phyloP scores from a whole-genome alignment of 2,888 invertebrate species.

The Lycia hirtaria region DNA sequence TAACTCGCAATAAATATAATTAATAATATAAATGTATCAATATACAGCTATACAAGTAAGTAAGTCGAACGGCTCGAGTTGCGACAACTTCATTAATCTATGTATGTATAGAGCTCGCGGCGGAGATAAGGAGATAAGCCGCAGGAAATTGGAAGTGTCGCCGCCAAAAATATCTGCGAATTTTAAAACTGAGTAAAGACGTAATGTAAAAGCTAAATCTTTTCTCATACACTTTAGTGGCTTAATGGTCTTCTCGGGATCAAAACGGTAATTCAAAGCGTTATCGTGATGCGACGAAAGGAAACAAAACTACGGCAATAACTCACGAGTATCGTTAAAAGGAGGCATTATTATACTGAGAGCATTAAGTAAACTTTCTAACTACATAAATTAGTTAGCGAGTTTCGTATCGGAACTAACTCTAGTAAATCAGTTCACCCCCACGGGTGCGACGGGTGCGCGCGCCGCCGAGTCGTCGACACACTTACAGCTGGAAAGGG shows the following conservation, averaged over 20 bases:
- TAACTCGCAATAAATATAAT: neutral
- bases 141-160: constrained; percentile 11
- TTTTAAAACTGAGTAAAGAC: neutral
- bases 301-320: neutral
- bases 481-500: neutral
- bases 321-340: neutral
- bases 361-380: neutral
- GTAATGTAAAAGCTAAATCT: neutral
- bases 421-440: neutral
- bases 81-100: constrained; percentile 5
- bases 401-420: constrained; percentile 2
- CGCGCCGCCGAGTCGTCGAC: neutral
- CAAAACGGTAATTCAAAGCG: neutral
- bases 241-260: neutral
- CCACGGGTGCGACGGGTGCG: no score
- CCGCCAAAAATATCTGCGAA: neutral
- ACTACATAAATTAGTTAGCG: constrained; percentile 3
- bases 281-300: neutral
- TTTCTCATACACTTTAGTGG: neutral
- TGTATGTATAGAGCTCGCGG: neutral
- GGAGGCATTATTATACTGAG: neutral
- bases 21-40: no score
- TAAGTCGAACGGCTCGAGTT: neutral
- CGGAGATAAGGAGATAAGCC: constrained; percentile 14
- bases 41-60: no score